phyloP scores from a whole-genome alignment of 2,888 invertebrate genomes.

The Microctonus aethiopoides region DNA sequence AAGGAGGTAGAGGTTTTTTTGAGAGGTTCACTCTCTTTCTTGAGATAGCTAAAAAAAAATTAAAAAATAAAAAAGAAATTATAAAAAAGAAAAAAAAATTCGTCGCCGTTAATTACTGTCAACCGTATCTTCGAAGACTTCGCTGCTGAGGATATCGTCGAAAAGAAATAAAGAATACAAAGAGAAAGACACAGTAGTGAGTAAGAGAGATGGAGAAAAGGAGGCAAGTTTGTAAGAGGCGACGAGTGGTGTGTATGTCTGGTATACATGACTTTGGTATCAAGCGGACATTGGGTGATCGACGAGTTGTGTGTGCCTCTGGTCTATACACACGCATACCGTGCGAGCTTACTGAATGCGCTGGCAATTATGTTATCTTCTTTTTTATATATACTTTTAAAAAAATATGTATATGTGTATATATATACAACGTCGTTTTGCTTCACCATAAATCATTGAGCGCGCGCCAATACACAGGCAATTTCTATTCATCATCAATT shows the following conservation, averaged over 20 bases:
- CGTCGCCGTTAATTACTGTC: constrained; percentile 36
- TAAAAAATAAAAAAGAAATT: constrained; percentile 11
- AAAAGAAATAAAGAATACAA: background rate
- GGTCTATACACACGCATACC: constrained; percentile 43
- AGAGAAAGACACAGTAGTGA: background rate
- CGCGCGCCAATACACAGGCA: constrained; percentile 9
- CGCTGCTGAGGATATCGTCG: constrained; percentile 26
- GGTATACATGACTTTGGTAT: constrained; percentile 25
- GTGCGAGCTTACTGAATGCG: constrained; percentile 53
- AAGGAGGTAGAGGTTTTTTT: background rate
- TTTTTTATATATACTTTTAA: constrained; percentile 12
- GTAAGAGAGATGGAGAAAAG: background rate
- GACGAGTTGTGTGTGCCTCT: constrained; percentile 26
- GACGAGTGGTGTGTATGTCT: constrained; percentile 16
- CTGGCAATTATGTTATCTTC: constrained; percentile 55
- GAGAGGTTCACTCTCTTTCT: background rate
- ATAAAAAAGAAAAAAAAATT: constrained; percentile 18
- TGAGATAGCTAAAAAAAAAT: background rate
- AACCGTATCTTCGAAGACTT: constrained; percentile 29
- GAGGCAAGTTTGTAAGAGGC: constrained; percentile 14
- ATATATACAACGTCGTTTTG: constrained; percentile 22
- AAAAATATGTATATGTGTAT: constrained; percentile 3
- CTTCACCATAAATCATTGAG: constrained; percentile 27
- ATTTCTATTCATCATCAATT: constrained; percentile 26
- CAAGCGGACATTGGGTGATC: constrained; percentile 28